phyloP scores from a whole-genome alignment of 2,888 invertebrate species.

The Eupithecia insigniata region DNA sequence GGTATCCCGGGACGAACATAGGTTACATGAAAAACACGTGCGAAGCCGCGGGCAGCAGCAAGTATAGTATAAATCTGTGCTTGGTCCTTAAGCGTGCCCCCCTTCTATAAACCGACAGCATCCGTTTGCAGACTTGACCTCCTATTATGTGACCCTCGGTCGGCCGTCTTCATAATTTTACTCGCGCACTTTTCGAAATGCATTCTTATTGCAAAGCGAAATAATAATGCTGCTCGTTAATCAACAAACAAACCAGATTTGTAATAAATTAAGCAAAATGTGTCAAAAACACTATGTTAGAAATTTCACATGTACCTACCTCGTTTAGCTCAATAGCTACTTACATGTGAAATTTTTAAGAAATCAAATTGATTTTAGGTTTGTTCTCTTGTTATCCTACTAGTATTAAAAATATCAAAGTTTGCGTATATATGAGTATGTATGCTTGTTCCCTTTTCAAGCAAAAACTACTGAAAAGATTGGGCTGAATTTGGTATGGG shows the following conservation, averaged over 20 bases:
- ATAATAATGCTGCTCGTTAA: neutral
- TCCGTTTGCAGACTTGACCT: neutral
- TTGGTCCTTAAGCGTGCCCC: constrained; percentile 2
- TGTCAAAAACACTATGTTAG: neutral
- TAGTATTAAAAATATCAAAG: too few species aligned
- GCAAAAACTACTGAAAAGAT: too few species aligned
- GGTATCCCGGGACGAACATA: too few species aligned
- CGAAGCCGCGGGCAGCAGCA: too few species aligned
- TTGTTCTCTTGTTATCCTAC: too few species aligned
- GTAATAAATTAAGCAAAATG: neutral
- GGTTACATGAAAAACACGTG: too few species aligned
- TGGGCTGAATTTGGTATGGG: too few species aligned
- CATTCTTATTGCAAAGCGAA: neutral
- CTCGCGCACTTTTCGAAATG: neutral
- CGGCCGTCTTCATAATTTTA: neutral
- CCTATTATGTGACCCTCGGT: neutral
- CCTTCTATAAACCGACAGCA: neutral
- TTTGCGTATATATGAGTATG: too few species aligned
- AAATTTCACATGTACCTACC: neutral
- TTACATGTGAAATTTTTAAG: neutral
- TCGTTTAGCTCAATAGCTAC: neutral
- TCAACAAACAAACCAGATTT: neutral
- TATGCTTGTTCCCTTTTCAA: too few species aligned
- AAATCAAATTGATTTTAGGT: too few species aligned
- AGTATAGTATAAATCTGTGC: neutral